A percentile compares a stretch with the other conserved stretches of the same genome.
These are phyloP conservation scores for Hoplostethus mediterraneus DNA, from an alignment of 2,797 vertebrate genomes.

Conservation along the genomic window DNA sequence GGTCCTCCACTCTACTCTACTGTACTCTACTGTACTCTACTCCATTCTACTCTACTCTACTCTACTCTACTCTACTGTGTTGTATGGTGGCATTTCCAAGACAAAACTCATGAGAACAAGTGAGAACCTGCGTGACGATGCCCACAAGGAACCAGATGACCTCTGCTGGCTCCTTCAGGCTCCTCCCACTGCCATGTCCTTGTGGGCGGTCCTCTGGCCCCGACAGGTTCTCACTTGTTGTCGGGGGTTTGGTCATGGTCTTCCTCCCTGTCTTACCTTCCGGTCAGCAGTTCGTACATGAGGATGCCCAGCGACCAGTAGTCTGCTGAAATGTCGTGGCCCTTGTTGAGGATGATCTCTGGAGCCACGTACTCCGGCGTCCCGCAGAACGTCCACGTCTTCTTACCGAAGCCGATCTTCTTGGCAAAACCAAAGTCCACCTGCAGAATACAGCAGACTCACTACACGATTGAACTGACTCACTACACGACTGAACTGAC, in stretches of 20 bases:
- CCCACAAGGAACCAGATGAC: no score
- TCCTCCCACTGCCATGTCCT: no score
- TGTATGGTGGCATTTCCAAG: no score
- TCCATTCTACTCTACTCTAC: background rate
- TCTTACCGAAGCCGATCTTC: slow-evolving; percentile 98
- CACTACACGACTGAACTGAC: no score
- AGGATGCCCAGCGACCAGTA: slow-evolving; percentile 99
- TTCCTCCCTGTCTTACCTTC: slow-evolving; percentile 86
- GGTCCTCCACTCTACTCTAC: no score
- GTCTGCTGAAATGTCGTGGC: slow-evolving; percentile 96
- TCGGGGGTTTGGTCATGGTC: background rate
- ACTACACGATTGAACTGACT: no score
- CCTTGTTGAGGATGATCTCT: slow-evolving; percentile 99
- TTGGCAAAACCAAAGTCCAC: slow-evolving; percentile 99
- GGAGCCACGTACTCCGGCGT: slow-evolving; percentile 98
- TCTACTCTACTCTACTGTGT: background rate
- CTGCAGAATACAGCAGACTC: slow-evolving; percentile 69
- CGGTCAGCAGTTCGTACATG: slow-evolving; percentile 98
- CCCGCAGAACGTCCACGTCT: slow-evolving; percentile 99
- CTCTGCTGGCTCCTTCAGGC: no score
- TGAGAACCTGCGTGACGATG: no score
- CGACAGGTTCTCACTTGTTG: no score
- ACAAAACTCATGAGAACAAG: no score
- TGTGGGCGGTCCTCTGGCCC: no score
- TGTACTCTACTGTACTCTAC: background rate